Evolutionary conservation across 1,140 invertebrate species (phyloP).

Genomic region (Sinella curviseta): DNA sequence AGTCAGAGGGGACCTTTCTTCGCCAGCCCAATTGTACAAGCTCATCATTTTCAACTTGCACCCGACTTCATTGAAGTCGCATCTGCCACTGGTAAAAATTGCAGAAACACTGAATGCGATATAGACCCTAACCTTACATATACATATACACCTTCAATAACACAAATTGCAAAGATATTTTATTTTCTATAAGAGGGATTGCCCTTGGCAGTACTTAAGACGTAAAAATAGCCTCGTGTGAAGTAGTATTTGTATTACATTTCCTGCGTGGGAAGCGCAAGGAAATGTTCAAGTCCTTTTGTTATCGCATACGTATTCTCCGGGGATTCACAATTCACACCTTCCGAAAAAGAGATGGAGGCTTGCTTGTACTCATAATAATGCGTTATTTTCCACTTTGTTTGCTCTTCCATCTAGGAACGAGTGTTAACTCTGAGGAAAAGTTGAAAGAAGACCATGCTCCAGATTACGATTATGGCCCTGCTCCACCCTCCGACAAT

Average conservation of each 20-base stretch:
- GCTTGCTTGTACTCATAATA: no score
- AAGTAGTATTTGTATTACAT: no score
- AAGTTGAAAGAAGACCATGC: slow-evolving; percentile 31
- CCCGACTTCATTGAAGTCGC: slow-evolving; percentile 35
- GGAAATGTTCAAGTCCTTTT: background rate
- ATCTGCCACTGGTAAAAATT: slow-evolving; percentile 37
- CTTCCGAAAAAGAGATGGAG: no score
- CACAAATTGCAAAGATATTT: no score
- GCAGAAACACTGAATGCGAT: no score
- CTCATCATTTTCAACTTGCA: slow-evolving; percentile 33
- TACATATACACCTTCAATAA: no score
- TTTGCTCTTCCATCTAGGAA: slow-evolving; percentile 19
- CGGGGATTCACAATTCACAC: no score
- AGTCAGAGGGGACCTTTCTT: slow-evolving; percentile 30
- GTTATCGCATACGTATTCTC: background rate
- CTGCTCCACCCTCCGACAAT: background rate
- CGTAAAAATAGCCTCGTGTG: no score
- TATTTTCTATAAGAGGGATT: no score
- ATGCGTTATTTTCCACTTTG: background rate
- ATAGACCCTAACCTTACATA: no score
- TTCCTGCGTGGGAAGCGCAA: no score
- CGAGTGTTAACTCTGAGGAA: slow-evolving; percentile 37
- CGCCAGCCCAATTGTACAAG: slow-evolving; percentile 36
- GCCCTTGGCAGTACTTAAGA: no score
- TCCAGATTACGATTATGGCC: slow-evolving; percentile 22